Conservation (phyloP, 2,797 vertebrate species). For the Dromococcyx pavoninus region DNA sequence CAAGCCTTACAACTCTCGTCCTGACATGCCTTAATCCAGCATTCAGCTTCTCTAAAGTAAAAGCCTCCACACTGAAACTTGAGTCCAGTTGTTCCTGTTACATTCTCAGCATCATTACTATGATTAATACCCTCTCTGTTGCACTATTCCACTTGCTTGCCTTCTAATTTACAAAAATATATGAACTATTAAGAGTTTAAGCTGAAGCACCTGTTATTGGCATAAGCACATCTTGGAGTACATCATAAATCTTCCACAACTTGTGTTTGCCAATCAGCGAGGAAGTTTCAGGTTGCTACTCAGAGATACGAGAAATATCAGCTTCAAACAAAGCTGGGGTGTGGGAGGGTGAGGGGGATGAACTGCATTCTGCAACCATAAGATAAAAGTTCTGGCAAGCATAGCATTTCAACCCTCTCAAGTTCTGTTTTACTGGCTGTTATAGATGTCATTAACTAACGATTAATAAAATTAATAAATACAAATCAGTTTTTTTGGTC, state of each 20-base stretch:
- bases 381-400: constrained; percentile 25
- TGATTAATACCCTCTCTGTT: constrained; percentile 26
- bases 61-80: background rate
- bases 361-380: background rate
- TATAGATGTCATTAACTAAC: background rate
- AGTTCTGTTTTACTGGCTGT: background rate
- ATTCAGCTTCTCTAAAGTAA: background rate
- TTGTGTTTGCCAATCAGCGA: constrained; percentile 14
- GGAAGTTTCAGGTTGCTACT: constrained; percentile 41
- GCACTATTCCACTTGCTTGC: background rate
- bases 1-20: background rate
- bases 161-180: constrained; percentile 34
- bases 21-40: background rate
- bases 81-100: background rate
- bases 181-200: constrained; percentile 12
- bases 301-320: constrained; percentile 43
- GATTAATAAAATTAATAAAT: background rate
- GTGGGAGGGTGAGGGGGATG: background rate
- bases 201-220: constrained; percentile 37
- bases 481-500: background rate
- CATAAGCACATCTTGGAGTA: background rate
- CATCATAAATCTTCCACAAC: constrained; percentile 1
- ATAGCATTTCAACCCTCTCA: background rate
- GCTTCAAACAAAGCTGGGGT: constrained; percentile 39
- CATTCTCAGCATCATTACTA: background rate